A percentile compares a stretch with the other conserved stretches of the same genome.
phyloP scores from a whole-genome alignment of 1,140 invertebrate species.

The Bacillus rossius region DNA sequence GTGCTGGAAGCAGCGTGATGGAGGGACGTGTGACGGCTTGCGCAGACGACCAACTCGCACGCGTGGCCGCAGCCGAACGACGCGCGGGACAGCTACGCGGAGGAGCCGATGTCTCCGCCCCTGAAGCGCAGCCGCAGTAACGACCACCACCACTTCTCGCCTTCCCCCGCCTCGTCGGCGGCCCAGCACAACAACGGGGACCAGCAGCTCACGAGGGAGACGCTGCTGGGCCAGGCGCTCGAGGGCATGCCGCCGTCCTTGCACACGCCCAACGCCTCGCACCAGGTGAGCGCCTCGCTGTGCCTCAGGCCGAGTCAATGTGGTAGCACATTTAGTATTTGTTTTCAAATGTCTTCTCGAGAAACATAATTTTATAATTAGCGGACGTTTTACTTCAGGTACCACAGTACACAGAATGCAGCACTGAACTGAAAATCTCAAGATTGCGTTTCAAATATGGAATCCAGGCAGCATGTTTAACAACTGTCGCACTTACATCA shows the following conservation, averaged over 20 bases:
- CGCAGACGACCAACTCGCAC: slow-evolving; percentile 25
- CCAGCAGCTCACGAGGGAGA: slow-evolving; percentile 56
- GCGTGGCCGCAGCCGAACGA: slow-evolving; percentile 21
- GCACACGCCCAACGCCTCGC: slow-evolving; percentile 32
- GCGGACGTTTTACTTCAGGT: no score
- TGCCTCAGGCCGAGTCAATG: no score
- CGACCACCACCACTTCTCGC: slow-evolving; percentile 16
- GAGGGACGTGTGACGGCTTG: no score
- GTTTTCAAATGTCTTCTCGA: no score
- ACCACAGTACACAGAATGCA: no score
- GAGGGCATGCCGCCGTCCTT: slow-evolving; percentile 55
- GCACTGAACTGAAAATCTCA: no score
- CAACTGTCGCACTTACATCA: no score
- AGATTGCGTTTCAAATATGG: no score
- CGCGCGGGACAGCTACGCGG: slow-evolving; percentile 6
- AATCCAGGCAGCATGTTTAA: no score
- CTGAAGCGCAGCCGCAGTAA: slow-evolving; percentile 15
- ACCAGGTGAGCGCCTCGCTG: slow-evolving; percentile 15
- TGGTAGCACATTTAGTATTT: no score
- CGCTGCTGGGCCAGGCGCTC: slow-evolving; percentile 65
- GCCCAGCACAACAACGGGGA: slow-evolving; percentile 32
- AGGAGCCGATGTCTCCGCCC: slow-evolving; percentile 13
- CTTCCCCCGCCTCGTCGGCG: slow-evolving; percentile 17
- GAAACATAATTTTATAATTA: no score
- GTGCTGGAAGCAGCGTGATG: no score